phyloP scores from a whole-genome alignment of 2,797 vertebrate genomes.

The Gadopsis marmoratus region DNA sequence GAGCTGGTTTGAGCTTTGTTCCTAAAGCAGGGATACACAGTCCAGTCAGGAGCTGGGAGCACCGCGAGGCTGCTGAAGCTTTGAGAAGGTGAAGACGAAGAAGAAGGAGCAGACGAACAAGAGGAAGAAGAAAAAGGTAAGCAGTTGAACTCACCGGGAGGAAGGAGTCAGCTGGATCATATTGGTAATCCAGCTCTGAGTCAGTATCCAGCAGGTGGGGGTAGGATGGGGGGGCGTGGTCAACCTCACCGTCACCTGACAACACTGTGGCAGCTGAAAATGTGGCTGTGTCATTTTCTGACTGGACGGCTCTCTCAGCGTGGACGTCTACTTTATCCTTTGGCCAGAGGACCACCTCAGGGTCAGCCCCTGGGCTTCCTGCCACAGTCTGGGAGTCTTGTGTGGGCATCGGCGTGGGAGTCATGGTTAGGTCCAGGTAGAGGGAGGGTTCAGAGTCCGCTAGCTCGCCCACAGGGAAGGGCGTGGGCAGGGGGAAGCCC shows the following conservation, averaged over 20 bases:
- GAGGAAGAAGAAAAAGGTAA: slow-evolving; percentile 20
- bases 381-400: slow-evolving; percentile 36
- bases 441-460: slow-evolving; percentile 50
- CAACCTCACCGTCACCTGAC: slow-evolving; percentile 94
- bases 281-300: slow-evolving; percentile 89
- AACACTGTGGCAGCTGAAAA: slow-evolving; percentile 92
- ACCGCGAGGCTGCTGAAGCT: slow-evolving; percentile 20
- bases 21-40: slow-evolving; percentile 4
- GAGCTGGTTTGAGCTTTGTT: slow-evolving; percentile 12
- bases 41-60: slow-evolving; percentile 43
- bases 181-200: slow-evolving; percentile 92
- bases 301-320: slow-evolving; percentile 32
- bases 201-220: slow-evolving; percentile 87
- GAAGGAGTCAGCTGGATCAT: slow-evolving; percentile 88
- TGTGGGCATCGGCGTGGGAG: slow-evolving; percentile 56
- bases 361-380: slow-evolving; percentile 51
- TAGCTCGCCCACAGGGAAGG: slow-evolving; percentile 73
- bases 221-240: slow-evolving; percentile 86
- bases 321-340: slow-evolving; percentile 67
- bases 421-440: slow-evolving; percentile 49
- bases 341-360: slow-evolving; percentile 81
- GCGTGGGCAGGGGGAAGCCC: slow-evolving; percentile 48
- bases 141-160: slow-evolving; percentile 88
- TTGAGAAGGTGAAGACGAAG: slow-evolving; percentile 23
- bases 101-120: not conserved